A percentile compares a stretch with the other conserved stretches of the same genome.
These are phyloP conservation scores for Agonopterix alstromeriana DNA, from an alignment of 2,888 invertebrate species.

Conservation along the genomic window DNA sequence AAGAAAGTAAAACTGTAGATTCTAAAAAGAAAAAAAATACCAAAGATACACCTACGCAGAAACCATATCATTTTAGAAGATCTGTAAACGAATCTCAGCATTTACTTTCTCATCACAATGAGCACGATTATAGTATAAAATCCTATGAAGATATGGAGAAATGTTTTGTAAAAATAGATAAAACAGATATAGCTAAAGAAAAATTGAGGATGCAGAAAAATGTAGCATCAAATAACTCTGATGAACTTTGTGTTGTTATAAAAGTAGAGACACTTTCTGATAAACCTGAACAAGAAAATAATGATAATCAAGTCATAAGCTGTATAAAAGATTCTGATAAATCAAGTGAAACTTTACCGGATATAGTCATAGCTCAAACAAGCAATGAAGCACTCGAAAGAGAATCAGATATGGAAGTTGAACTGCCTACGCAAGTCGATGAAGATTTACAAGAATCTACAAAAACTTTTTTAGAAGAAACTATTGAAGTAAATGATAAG, in stretches of 20 bases:
- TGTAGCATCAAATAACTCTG: no score
- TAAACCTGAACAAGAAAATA: background rate
- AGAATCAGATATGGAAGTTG: no score
- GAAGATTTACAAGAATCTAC: no score
- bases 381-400: no score
- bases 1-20: constrained; percentile 2
- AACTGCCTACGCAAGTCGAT: no score
- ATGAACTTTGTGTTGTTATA: background rate
- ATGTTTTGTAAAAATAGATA: background rate
- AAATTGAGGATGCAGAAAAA: background rate
- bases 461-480: no score
- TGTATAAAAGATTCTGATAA: no score
- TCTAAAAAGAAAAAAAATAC: constrained; percentile 25
- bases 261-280: background rate
- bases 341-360: no score
- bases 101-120: constrained; percentile 27
- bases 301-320: background rate
- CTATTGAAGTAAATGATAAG: no score
- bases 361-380: no score
- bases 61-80: constrained; percentile 37
- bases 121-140: constrained; percentile 33
- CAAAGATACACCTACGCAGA: constrained; percentile 20
- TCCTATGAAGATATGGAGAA: no score
- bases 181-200: background rate
- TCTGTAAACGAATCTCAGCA: constrained; percentile 36